These are phyloP conservation scores for Pristis pectinata DNA, from an alignment of 2,797 vertebrate species.

Conservation along the genomic window DNA sequence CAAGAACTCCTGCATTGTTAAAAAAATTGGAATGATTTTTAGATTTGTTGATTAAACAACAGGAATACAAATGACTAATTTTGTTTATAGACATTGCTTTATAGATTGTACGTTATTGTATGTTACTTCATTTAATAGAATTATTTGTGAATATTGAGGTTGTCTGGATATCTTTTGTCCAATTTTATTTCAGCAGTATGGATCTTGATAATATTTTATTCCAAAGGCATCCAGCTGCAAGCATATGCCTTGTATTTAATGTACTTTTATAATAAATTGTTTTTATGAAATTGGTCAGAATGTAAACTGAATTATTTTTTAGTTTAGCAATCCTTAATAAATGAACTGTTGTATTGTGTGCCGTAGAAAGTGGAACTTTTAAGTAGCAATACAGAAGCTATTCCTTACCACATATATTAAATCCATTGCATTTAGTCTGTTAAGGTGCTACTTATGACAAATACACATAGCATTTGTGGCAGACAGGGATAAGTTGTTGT, in stretches of 20 bases:
- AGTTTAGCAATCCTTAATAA: neutral
- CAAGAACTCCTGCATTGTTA: neutral
- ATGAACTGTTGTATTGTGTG: neutral
- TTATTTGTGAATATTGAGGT: neutral
- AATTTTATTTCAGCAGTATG: neutral
- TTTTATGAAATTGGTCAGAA: conserved; percentile 13
- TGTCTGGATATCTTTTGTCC: neutral
- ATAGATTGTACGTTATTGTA: neutral
- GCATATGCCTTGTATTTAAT: neutral
- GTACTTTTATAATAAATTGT: neutral
- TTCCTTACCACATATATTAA: neutral
- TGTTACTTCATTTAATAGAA: neutral
- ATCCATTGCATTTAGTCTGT: neutral
- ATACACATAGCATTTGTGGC: conserved; percentile 41
- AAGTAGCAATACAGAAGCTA: neutral
- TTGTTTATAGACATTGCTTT: neutral
- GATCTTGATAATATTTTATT: neutral
- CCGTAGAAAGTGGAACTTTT: neutral
- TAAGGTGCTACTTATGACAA: neutral
- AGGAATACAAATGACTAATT: neutral
- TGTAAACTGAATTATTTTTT: neutral
- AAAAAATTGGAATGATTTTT: neutral
- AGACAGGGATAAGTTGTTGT: conserved; percentile 42
- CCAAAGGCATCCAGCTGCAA: neutral
- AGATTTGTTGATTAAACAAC: neutral